Base-by-base conservation (phyloP, 2,888 invertebrate species). In the Halictus ligatus region DNA sequence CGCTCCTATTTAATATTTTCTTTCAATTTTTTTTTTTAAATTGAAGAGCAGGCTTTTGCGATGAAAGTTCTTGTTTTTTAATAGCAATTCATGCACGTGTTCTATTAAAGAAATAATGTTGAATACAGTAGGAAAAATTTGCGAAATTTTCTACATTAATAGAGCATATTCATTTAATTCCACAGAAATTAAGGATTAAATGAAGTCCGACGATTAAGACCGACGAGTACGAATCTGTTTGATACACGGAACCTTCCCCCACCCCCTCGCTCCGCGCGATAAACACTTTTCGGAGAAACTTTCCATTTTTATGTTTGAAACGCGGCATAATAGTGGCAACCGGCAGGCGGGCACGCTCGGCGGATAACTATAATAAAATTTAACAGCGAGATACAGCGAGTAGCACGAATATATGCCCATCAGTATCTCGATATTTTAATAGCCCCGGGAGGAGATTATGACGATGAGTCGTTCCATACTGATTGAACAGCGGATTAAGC, bases 341-440 rank as follows among this genome's bases (percentile, higher is more conserved):
- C 43, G 13, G 35, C 46, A 15, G 21, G 71, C 15, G 18, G 40
- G 15, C 43, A 46, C 25, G 43, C 50, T 15, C 15, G 3, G n/a
- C 69, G n/a, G 46, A 75, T 35, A 54, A 71, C 48, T 72, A 73
- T 13, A 78, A 83, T 83, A 76, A 83, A 83, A 76, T 69, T 79
- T 58, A 79, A 67, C 77, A 58, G 50, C 48, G 58, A 74, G 67
- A 43, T 77, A 76, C 50, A 54, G 25, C 54, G 60, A 6, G 25
- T 60, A 60, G 13, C 15, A 15, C 29, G 25, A 13, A 60, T 7
- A 60, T 7, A 13, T 13, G 15, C 25, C 13, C 60, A 29, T 60
- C 60, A 13, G 60, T 25, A 60, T 60, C 13, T 29, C 25, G 25
- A 60, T 60, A 29, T 25, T 60, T 60, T 60, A 60, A 60, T 25